These are phyloP conservation scores for Cacatua alba DNA, from an alignment of 2,113 vertebrate species.

Conservation along the genomic window DNA sequence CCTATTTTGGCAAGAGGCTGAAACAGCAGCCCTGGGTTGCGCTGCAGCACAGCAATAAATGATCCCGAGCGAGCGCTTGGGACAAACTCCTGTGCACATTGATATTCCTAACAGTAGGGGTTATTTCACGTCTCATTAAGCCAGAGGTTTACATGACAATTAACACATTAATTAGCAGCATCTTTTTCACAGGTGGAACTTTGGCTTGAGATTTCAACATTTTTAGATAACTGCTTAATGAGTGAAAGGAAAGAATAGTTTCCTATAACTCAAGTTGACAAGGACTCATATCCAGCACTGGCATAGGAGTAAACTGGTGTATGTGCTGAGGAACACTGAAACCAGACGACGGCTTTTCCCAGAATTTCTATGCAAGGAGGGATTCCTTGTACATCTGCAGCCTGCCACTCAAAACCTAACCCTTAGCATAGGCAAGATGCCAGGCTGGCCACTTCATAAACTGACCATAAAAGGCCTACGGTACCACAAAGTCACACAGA, in stretches of 20 bases:
- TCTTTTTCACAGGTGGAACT: slow-evolving; percentile 1
- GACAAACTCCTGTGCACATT: background rate
- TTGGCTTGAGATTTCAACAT: background rate
- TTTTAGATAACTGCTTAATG: background rate
- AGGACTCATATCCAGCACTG: background rate
- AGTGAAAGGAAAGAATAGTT: background rate
- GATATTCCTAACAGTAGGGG: background rate
- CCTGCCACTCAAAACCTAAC: background rate
- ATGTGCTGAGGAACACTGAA: background rate
- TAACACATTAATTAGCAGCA: slow-evolving; percentile 14
- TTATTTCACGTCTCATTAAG: slow-evolving; percentile 30
- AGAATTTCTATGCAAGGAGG: background rate
- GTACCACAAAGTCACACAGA: background rate
- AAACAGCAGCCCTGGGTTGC: slow-evolving; percentile 19
- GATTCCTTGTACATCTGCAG: background rate
- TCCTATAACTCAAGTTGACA: background rate
- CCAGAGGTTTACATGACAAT: slow-evolving; percentile 26
- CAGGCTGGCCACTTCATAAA: background rate
- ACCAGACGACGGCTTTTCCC: background rate
- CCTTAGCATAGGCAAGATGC: background rate
- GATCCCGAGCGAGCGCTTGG: background rate
- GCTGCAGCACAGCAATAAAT: slow-evolving; percentile 8
- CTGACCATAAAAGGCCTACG: background rate
- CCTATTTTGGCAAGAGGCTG: slow-evolving; percentile 36
- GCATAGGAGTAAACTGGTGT: background rate